Evolutionary conservation across 2,888 invertebrate genomes (phyloP), one percentile per base, ranked within the genome.

Genomic region (Xestoiulus laeticollis): DNA sequence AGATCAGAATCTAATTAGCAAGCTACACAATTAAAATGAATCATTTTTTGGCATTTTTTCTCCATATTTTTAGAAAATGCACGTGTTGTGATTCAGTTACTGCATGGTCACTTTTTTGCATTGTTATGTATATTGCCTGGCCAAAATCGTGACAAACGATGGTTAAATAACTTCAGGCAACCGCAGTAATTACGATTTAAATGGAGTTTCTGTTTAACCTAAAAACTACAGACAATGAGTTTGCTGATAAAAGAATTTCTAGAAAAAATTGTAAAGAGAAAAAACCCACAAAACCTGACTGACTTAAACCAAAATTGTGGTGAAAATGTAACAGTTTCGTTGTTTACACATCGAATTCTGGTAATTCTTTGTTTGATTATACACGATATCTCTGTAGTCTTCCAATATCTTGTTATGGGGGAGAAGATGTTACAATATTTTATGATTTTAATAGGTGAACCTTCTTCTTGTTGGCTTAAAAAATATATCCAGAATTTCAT

Each of bases 191-290:
- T 68, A 68, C 68, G 68, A 68, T 68, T 68, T 68, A 68, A 68
- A 68, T 68, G 68, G 68, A 68, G 84, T 84, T 84, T 84, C 43
- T 38, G 33, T 33, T 84, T 84, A 84, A 84, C 84, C 84, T 84
- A 84, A 38, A 84, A 84, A 84, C 84, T 84, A 38, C 38, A 84
- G 43, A 84, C 84, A 84, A 84, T 84, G 84, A 84, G 43, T 84
- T 43, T 16, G 84, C 43, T 84, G 68, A 68, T 68, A 68, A 68
- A 68, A 59, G 68, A 68, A 68, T 68, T 68, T 68, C 3, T 26
- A 68, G 26, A 26, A 68, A 68, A 26, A 68, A 26, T n/a, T n/a
- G n/a, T n/a, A n/a, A n/a, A n/a, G n/a, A n/a, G n/a, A 26, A 26
- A 26, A 22, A 19, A n/a, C 10, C 3, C n/a, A n/a, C 8, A 68